Evolutionary conservation across 2,113 vertebrate species (phyloP).

Genomic region (Pterocles burchelli): DNA sequence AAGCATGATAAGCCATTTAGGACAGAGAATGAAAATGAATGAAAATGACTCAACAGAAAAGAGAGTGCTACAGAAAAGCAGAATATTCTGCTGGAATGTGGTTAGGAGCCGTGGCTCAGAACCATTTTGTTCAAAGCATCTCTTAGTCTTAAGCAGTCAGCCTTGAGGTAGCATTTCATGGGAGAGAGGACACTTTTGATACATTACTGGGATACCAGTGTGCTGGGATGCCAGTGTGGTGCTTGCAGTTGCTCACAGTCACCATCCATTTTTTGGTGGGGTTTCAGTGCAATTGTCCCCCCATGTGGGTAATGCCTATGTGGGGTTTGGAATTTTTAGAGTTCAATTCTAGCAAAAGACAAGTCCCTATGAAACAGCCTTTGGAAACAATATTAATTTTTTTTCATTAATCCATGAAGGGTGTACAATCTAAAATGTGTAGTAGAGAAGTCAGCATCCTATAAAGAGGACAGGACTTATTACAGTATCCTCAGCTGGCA

Average conservation of each 20-base stretch:
- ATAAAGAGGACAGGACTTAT: background rate
- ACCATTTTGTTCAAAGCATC: background rate
- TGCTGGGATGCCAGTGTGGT: background rate
- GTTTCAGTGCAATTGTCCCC: rapidly evolving
- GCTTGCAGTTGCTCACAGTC: background rate
- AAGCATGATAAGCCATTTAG: background rate
- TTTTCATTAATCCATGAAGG: background rate
- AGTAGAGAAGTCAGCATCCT: background rate
- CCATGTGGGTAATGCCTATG: rapidly evolving
- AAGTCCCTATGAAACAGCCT: background rate
- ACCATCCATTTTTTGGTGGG: rapidly evolving
- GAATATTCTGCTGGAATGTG: background rate
- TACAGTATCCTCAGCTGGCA: background rate
- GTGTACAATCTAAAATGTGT: background rate
- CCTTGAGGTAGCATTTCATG: background rate
- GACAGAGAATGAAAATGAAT: background rate
- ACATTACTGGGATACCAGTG: background rate
- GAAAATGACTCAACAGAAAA: background rate
- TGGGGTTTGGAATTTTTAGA: background rate
- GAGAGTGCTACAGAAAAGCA: background rate
- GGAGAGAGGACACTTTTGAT: background rate
- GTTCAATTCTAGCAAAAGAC: background rate
- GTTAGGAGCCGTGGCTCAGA: background rate
- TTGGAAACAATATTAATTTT: background rate
- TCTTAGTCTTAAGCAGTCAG: background rate